Evolutionary conservation across 1,140 invertebrate genomes (phyloP), one percentile per base, ranked within the genome.

Genomic region (Pollicipes pollicipes): DNA sequence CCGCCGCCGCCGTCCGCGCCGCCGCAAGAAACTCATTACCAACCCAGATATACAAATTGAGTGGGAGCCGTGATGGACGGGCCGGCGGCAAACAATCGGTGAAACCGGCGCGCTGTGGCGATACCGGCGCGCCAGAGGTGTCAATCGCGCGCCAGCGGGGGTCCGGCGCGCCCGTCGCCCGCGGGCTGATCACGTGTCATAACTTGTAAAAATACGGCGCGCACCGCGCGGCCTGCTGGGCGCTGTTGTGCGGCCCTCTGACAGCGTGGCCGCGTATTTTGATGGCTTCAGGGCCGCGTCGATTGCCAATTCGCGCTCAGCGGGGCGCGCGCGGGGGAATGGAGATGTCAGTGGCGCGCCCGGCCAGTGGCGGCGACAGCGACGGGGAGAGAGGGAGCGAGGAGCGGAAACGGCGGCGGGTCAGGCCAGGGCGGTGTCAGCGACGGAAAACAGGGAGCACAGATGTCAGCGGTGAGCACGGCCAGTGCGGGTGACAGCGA

Each of bases 281-380:
- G 68, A 69, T 37, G 68, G 28, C 16, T 26, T n/a, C 32, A 37
- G n/a, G n/a, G 68, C n/a, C 26, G 45, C 45, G 68, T n/a, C 68
- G 32, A 37, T 37, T 69, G 68, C 26, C 45, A 69, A 28, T n/a
- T 30, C 26, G 1, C 32, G 16, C 45, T 13, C 32, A 2, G 0
- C 28, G 32, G n/a, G 68, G 13, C 26, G 68, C 28, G 45, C n/a
- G n/a, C n/a, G n/a, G n/a, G n/a, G 45, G 28, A 69, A 69, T 58
- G 45, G 27, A 58, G 32, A 58, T 69, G 45, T 69, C 68, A 69
- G 32, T 30, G 1, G n/a, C 6, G 4, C 32, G n/a, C n/a, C 27
- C 27, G n/a, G 29, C 45, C 45, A 3, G 32, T 3, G 27, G 32
- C 68, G 27, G 24, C 32, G 68, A 68, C 17, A 68, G 67, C 17